Evolutionary conservation across 1,140 invertebrate genomes (phyloP), one percentile per base, ranked within the genome.

Genomic region (Drusus annulatus): DNA sequence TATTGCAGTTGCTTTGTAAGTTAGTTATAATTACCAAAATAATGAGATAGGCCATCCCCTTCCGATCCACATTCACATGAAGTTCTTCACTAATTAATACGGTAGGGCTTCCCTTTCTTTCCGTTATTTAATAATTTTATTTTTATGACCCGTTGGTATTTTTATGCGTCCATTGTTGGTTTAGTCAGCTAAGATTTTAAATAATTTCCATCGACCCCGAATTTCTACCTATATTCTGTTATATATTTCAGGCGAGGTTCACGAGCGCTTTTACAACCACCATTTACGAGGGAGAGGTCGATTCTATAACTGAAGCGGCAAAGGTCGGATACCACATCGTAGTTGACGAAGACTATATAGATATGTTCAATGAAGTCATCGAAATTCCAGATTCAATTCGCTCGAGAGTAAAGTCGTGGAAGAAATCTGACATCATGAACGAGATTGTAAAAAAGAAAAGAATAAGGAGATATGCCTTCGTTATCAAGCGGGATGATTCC

Each of bases 211-310:
- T 45, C 36, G 36, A 13, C 36, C 10, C 36, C 10, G 13, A 45
- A 45, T 45, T 45, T 5, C 13, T 13, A 45, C 10, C 36, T 45
- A 45, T 1, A 45, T 45, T 10, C 5, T 13, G 36, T 73, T 54
- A 52, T 16, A 73, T 73, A 73, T 73, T 56, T 54, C 16, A 76
- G 74, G 74, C 23, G 17, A 19, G 19, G 17, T 45, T 76, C 3
- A 62, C 56, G 17, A 76, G 74, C 31, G 15, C 74, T 10, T 16
- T 76, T 10, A 58, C 36, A 8, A 31, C 74, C 6, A 8, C 56
- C 1, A 5, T 36, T n/a, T 62, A 76, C 28, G 13, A 31, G 0
- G 15, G 13, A 60, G 74, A 76, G 45, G 50, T 76, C 4, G 31
- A 76, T 17, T 58, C 54, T n/a, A 50, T 76, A 2, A 15, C 7